Percentiles rank a stretch among this genome's conserved stretches.
Evolutionary conservation across 2,113 vertebrate genomes (phyloP).

Genomic region (Nesoenas mayeri): DNA sequence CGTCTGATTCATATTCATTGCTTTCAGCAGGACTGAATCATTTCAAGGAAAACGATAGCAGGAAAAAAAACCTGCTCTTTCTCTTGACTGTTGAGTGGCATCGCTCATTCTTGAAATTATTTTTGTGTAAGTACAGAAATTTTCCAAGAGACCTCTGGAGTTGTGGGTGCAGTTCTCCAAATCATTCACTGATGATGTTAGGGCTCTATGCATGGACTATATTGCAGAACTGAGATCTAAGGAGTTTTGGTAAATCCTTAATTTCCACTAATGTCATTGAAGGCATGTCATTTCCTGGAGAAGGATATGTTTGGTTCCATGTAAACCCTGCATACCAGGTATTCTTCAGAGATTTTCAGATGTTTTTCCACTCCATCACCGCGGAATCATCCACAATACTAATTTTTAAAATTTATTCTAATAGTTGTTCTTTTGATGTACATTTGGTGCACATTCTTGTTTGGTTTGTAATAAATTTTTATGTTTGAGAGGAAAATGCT

Average conservation of each 20-base stretch:
- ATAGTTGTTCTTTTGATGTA: background rate
- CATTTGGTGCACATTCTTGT: background rate
- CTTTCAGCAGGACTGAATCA: slow-evolving; percentile 22
- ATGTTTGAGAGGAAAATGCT: background rate
- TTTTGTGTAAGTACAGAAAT: background rate
- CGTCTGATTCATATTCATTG: slow-evolving; percentile 47
- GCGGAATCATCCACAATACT: background rate
- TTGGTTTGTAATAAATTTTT: background rate
- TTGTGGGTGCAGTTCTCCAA: background rate
- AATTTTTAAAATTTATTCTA: background rate
- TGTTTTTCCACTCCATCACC: background rate
- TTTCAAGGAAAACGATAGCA: slow-evolving; percentile 32
- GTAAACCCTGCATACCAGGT: background rate
- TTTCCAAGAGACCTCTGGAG: background rate
- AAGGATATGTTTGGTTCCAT: background rate
- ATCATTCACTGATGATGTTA: background rate
- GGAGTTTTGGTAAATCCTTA: background rate
- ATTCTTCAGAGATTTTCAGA: background rate
- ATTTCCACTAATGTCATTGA: background rate
- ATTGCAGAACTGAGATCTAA: background rate
- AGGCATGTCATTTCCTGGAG: background rate
- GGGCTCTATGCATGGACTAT: background rate
- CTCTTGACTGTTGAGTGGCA: background rate
- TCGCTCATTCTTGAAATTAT: background rate
- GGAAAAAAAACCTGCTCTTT: background rate